Evolutionary conservation across 1,140 invertebrate species (phyloP), one percentile per base, ranked within the genome.

Genomic region (Aphelenchoides avenae): DNA sequence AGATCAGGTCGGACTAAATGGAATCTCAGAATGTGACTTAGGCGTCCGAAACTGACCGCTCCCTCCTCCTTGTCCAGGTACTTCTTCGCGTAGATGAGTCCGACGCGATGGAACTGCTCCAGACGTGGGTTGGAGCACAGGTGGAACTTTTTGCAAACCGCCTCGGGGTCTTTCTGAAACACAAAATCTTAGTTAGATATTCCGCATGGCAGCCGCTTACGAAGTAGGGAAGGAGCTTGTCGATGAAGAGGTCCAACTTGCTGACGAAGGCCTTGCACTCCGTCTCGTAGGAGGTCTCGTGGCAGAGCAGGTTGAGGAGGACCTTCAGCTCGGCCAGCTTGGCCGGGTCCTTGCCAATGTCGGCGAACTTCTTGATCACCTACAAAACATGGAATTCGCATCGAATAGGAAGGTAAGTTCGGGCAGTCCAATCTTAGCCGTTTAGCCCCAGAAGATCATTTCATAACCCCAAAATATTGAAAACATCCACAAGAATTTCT

Each of bases 221-320:
- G 53, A 75, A 41, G 33, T 61, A 75, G 22, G 73, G 73, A 31
- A 72, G 43, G 13, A 75, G 54, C 50, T 67, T 56, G 3, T 70
- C 51, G 33, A 75, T 57, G 54, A 75, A 61, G 3, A 62, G 43
- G 49, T 77, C 74, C 11, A 75, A 33, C 31, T 69, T 65, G 34
- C 40, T 54, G 43, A 75, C 73, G 47, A 75, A 64, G n/a, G 77
- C 24, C 33, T 51, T 52, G 53, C 73, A 75, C 44, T 75, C 73
- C 1, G 66, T 56, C 4, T 49, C 62, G 29, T 75, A 77, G 18
- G 47, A 61, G 52, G 74, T 77, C 47, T 72, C 66, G n/a, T 67
- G 39, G 52, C 74, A 75, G 9, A 72, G 43, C 30, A 56, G 39
- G 9, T 36, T 46, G 26, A 75, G 65, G n/a, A 75, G 29, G 18